phyloP scores from a whole-genome alignment of 2,888 invertebrate species.

The Gastracanthus pulcherrimus region DNA sequence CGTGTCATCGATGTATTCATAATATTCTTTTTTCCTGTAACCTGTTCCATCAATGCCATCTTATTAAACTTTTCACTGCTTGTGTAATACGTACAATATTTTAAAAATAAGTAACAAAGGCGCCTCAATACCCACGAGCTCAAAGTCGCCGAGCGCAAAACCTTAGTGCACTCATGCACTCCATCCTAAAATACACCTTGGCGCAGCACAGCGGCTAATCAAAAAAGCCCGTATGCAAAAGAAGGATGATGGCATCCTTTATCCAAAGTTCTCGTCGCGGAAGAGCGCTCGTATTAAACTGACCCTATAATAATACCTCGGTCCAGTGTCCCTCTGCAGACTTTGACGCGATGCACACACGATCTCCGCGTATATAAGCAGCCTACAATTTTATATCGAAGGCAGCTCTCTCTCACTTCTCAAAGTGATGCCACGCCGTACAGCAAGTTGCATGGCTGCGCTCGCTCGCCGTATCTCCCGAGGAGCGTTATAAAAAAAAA shows the following conservation, averaged over 20 bases:
- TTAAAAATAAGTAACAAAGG: not conserved
- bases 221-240: not conserved
- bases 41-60: not conserved
- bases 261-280: constrained; percentile 34
- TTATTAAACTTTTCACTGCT: no score
- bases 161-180: constrained; percentile 35
- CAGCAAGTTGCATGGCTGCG: not conserved
- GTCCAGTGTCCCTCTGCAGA: not conserved
- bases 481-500: not conserved
- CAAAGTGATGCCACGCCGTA: not conserved
- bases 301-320: no score
- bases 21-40: no score
- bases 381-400: no score
- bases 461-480: not conserved
- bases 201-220: not conserved
- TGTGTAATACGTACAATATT: no score
- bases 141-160: not conserved
- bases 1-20: no score
- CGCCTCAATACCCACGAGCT: not conserved
- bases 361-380: not conserved
- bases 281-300: not conserved
- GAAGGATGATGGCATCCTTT: constrained; percentile 8
- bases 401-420: not conserved
- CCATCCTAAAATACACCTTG: not conserved
- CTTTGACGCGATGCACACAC: not conserved